Evolutionary conservation across 2,888 invertebrate species (phyloP).

Genomic region (Drosophila koepferae): DNA sequence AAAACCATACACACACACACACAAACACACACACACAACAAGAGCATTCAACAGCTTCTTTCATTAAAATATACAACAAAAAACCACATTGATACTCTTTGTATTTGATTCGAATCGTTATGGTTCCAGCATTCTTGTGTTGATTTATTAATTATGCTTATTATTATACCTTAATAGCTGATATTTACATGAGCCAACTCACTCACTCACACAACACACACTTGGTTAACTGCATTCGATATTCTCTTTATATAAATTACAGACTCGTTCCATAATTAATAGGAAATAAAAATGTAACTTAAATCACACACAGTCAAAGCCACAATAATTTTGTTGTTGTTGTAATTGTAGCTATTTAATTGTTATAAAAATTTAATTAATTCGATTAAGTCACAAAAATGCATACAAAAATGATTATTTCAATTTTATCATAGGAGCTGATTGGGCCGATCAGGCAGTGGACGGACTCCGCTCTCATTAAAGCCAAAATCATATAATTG

Average conservation of each 20-base stretch:
- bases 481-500: constrained; percentile 2
- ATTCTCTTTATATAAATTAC: background rate
- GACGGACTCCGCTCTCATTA: background rate
- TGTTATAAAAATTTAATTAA: constrained; percentile 68
- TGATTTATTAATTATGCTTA: constrained; percentile 81
- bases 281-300: constrained; percentile 21
- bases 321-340: background rate
- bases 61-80: constrained; percentile 15
- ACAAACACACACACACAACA: background rate
- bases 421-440: background rate
- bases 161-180: constrained; percentile 80
- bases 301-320: constrained; percentile 23
- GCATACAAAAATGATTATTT: background rate
- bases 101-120: constrained; percentile 32
- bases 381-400: constrained; percentile 61
- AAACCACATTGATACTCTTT: constrained; percentile 56
- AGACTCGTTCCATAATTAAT: constrained; percentile 24
- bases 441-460: background rate
- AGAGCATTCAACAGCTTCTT: constrained; percentile 19
- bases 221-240: constrained; percentile 27
- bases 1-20: background rate
- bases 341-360: constrained; percentile 44
- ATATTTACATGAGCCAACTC: constrained; percentile 59
- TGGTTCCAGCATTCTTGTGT: constrained; percentile 43
- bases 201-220: background rate